A percentile compares a stretch with the other conserved stretches of the same genome.
These are phyloP conservation scores for Thymelicus acteon DNA, from an alignment of 2,888 invertebrate genomes.

Conservation along the genomic window DNA sequence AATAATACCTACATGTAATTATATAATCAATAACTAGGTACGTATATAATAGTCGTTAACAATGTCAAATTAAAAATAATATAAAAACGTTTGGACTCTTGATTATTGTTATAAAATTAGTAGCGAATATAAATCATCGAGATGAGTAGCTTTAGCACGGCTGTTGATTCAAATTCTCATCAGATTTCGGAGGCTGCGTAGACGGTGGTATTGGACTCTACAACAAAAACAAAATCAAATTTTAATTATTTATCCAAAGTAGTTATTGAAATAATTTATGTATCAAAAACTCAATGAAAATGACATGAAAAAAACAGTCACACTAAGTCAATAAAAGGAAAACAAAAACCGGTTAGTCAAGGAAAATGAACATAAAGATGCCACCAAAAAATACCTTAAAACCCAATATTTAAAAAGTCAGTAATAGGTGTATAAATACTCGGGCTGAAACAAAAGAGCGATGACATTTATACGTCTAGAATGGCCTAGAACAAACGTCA, in stretches of 20 bases:
- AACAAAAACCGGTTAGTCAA: conserved; percentile 38
- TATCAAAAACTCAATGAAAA: conserved; percentile 41
- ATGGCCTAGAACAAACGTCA: conserved; percentile 45
- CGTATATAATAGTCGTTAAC: conserved; percentile 50
- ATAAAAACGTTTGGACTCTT: conserved; percentile 64
- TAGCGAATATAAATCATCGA: conserved; percentile 51
- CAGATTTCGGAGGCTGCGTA: conserved; percentile 86
- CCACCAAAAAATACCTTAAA: conserved; percentile 47
- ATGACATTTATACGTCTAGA: conserved; percentile 46
- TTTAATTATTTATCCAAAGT: conserved; percentile 13
- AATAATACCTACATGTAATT: conserved; percentile 54
- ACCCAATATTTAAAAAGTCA: conserved; percentile 54
- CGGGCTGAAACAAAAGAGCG: conserved; percentile 79
- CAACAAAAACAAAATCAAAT: conserved; percentile 48
- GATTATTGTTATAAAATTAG: conserved; percentile 47
- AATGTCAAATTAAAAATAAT: conserved; percentile 64
- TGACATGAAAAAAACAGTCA: conserved; percentile 43
- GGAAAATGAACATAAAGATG: conserved; percentile 46
- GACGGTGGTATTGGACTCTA: conserved; percentile 89
- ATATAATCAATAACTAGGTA: conserved; percentile 12
- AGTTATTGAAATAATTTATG: background rate
- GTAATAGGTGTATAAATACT: conserved; percentile 82
- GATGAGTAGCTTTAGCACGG: conserved; percentile 73
- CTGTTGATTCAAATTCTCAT: conserved; percentile 90
- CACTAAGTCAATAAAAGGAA: conserved; percentile 49